These are phyloP conservation scores for Petrocephalus sullivani DNA, from an alignment of 2,797 vertebrate species.

Conservation along the genomic window DNA sequence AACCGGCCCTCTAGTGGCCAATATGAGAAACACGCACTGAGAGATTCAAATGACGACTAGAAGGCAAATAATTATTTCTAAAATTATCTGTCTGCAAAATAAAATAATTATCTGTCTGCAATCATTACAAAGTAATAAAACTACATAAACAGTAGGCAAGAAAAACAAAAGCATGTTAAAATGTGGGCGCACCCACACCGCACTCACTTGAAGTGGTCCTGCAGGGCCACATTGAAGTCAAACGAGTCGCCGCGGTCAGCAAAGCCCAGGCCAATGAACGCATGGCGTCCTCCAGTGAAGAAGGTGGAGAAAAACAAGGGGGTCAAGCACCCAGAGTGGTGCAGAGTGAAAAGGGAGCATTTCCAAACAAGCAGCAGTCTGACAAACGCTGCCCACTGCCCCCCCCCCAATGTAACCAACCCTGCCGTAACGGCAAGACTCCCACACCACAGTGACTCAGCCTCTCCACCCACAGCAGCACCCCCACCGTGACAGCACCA, in stretches of 20 bases:
- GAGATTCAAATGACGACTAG: neutral
- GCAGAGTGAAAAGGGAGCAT: neutral
- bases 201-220: constrained; percentile 98
- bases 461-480: neutral
- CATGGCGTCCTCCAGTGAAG: constrained; percentile 73
- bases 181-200: neutral
- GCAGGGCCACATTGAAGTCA: constrained; percentile 93
- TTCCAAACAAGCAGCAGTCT: neutral
- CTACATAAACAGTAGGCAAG: neutral
- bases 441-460: neutral
- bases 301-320: neutral
- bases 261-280: constrained; percentile 92
- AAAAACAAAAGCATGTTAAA: neutral
- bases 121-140: neutral
- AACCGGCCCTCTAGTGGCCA: neutral
- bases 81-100: neutral
- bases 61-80: neutral
- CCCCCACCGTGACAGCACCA: neutral
- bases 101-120: no score
- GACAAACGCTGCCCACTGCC: neutral
- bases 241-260: constrained; percentile 94
- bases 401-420: neutral
- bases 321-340: no score
- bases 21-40: neutral
- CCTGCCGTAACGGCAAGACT: neutral